Percentiles rank a stretch among this genome's conserved stretches.
These are phyloP conservation scores for Irena cyanogastra DNA, from an alignment of 2,113 vertebrate genomes.

Conservation along the genomic window DNA sequence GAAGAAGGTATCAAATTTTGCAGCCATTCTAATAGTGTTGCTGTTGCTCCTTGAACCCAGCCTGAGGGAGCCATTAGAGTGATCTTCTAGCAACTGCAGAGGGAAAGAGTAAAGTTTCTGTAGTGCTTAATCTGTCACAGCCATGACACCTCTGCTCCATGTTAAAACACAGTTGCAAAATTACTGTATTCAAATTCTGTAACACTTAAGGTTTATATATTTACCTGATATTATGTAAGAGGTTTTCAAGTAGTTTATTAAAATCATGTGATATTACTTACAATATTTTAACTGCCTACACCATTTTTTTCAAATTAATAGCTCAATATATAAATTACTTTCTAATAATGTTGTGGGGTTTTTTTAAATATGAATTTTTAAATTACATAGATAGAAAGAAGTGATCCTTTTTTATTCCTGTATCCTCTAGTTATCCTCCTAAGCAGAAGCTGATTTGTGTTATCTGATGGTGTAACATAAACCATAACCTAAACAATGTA, in stretches of 20 bases:
- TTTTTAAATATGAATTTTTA: background rate
- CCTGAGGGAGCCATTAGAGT: background rate
- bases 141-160: background rate
- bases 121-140: background rate
- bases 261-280: background rate
- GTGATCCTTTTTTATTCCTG: background rate
- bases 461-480: background rate
- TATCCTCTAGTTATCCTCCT: background rate
- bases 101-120: background rate
- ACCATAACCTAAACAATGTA: background rate
- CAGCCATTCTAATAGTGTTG: background rate
- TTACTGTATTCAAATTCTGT: background rate
- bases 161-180: background rate
- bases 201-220: background rate
- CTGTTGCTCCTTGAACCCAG: background rate
- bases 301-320: background rate
- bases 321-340: background rate
- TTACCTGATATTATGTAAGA: background rate
- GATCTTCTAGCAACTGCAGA: background rate
- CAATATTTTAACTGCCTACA: background rate
- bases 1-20: slow-evolving; percentile 18
- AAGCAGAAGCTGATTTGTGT: background rate
- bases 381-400: background rate
- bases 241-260: background rate
- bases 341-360: background rate